A percentile compares a stretch with the other conserved stretches of the same genome.
Conservation (phyloP, 1,140 invertebrate species). For the Drosophila insularis region DNA sequence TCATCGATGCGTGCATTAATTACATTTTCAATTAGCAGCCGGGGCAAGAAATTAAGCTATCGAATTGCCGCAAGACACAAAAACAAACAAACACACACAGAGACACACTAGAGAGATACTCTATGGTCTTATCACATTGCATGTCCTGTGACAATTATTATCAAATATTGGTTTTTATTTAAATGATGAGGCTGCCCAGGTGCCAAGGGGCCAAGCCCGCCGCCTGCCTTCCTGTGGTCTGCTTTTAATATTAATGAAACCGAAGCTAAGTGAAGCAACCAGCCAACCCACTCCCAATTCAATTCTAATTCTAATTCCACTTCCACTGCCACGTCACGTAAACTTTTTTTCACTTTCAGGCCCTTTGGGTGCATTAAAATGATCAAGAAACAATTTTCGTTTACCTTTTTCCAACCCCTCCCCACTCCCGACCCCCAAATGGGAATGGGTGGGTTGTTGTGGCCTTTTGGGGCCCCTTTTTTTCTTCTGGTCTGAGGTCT, state of each 20-base stretch:
- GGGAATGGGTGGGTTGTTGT: not conserved
- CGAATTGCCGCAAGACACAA: constrained; percentile 49
- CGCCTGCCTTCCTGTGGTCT: constrained; percentile 26
- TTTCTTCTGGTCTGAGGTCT: not conserved
- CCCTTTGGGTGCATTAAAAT: constrained; percentile 80
- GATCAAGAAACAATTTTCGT: constrained; percentile 82
- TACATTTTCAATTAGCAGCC: constrained; percentile 79
- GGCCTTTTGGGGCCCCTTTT: not conserved
- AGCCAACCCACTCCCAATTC: constrained; percentile 9
- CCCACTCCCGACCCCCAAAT: no score
- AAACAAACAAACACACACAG: not conserved
- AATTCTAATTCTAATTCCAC: constrained; percentile 52
- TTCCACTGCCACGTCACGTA: constrained; percentile 48
- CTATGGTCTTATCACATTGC: constrained; percentile 51
- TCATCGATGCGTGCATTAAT: constrained; percentile 74
- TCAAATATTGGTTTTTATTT: constrained; percentile 77
- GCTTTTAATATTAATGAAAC: constrained; percentile 77
- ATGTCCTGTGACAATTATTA: constrained; percentile 81
- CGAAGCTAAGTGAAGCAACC: constrained; percentile 11
- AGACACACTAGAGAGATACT: not conserved
- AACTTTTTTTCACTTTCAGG: constrained; percentile 72
- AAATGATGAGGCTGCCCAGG: constrained; percentile 58
- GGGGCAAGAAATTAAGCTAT: constrained; percentile 75
- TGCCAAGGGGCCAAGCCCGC: constrained; percentile 1
- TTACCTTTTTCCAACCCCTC: constrained; percentile 55